Evolutionary conservation across 2,797 vertebrate species (phyloP).

Genomic region (Thunnus albacares): DNA sequence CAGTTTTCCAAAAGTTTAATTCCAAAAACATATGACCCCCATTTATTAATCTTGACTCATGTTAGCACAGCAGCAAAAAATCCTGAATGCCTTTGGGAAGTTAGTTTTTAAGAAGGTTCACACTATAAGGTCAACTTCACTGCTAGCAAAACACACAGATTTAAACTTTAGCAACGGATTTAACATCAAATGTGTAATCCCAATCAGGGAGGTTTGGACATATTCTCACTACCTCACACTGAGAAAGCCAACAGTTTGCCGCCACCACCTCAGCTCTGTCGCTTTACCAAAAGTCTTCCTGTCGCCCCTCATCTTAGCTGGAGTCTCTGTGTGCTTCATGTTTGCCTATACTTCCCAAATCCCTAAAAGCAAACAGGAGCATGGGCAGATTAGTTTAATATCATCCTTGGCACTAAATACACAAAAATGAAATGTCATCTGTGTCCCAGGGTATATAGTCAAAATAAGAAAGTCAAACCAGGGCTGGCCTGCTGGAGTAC

Average conservation of each 20-base stretch:
- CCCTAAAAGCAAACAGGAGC: slow-evolving; percentile 79
- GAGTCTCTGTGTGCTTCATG: slow-evolving; percentile 68
- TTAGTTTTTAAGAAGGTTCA: slow-evolving; percentile 55
- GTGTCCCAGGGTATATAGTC: slow-evolving; percentile 58
- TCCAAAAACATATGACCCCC: not conserved
- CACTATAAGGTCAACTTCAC: slow-evolving; percentile 65
- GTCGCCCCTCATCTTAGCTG: slow-evolving; percentile 61
- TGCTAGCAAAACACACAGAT: slow-evolving; percentile 66
- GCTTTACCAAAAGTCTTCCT: slow-evolving; percentile 66
- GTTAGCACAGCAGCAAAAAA: slow-evolving; percentile 25
- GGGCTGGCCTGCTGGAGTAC: slow-evolving; percentile 23
- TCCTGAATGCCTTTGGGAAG: slow-evolving; percentile 59
- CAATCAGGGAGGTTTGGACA: slow-evolving; percentile 48
- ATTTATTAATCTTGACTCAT: not conserved
- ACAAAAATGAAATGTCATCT: slow-evolving; percentile 78
- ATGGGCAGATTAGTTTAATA: slow-evolving; percentile 81
- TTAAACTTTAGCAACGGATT: slow-evolving; percentile 66
- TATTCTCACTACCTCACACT: slow-evolving; percentile 67
- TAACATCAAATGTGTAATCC: slow-evolving; percentile 69
- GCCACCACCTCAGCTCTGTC: slow-evolving; percentile 31
- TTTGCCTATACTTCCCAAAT: slow-evolving; percentile 82
- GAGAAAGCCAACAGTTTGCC: slow-evolving; percentile 73
- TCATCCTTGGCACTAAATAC: slow-evolving; percentile 73
- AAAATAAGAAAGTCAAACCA: slow-evolving; percentile 71
- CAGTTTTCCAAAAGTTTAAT: slow-evolving; percentile 1